Base-by-base conservation (phyloP, 2,113 vertebrate species). In the Tylochromis polylepis region DNA sequence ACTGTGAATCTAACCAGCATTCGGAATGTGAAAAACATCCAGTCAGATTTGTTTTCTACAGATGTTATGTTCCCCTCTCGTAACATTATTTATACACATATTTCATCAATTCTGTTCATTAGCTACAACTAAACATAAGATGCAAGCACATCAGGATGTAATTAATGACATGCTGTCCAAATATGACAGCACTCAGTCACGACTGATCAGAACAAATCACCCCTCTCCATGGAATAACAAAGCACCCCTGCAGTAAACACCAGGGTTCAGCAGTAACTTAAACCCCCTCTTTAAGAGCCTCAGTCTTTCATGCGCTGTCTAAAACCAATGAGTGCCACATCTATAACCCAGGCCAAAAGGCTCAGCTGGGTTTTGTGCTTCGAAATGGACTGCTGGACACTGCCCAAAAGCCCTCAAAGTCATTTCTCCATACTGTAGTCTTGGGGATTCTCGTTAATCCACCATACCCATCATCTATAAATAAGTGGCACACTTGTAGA, bases 391-490 rank as follows among this genome's bases (percentile, higher is more conserved):
- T 85, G 89, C 43, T 79, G 88, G 90, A 92, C 88, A 46, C 91
- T 82, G 92, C 92, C 94, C 95, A 93, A 94, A 93, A 88, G 77
- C 88, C 88, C 87, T 94, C 57, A 90, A 90, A 95, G 91, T 93
- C 56, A 92, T 94, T 93, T 93, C 91, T 92, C 89, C 91, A 85
- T 87, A 93, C 91, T 88, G 89, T 85, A 90, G 92, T 93, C 92
- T 85, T 82, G 89, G 92, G 95, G 87, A 94, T 94, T 92, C 81
- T 82, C 90, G 87, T 94, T 94, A 95, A 95, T 95, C 93, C 95
- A 89, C 88, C 90, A 22, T 92, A 89, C 80, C 93, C 90, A 93
- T 95, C 89, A 88, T 91, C 94, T 94, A 93, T 92, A 95, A 94
- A 95, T 93, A 93, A 91, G 91, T 89, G 91, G 88, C 82, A 84